Percentiles rank a stretch among this genome's conserved stretches.
These are phyloP conservation scores for Nasonia longicornis DNA, from an alignment of 1,140 invertebrate species.

Conservation along the genomic window DNA sequence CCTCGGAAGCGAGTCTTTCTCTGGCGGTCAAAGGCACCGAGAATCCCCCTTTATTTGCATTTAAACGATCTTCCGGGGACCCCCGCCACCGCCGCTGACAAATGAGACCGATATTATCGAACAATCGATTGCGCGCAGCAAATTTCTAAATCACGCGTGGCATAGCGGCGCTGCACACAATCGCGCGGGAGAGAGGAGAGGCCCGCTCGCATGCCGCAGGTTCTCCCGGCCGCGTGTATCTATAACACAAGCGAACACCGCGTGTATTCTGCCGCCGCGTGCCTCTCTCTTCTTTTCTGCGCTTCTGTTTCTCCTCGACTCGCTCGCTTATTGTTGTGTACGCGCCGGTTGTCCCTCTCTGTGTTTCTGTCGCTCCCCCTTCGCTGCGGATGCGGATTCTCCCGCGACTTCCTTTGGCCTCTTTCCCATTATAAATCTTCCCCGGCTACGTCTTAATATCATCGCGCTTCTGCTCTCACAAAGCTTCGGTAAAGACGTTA, in stretches of 20 bases:
- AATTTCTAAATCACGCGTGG: slow-evolving; percentile 46
- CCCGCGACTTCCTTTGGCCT: slow-evolving; percentile 16
- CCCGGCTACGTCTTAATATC: slow-evolving; percentile 24
- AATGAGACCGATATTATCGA: slow-evolving; percentile 64
- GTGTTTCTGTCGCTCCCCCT: not conserved
- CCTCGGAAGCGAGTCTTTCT: not conserved
- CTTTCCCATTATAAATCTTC: slow-evolving; percentile 37
- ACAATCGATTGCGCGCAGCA: slow-evolving; percentile 57
- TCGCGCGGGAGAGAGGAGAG: not conserved
- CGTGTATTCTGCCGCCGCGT: slow-evolving; percentile 45
- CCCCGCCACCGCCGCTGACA: slow-evolving; percentile 53
- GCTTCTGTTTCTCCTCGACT: not conserved
- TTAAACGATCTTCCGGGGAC: slow-evolving; percentile 51
- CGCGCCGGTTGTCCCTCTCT: slow-evolving; percentile 8
- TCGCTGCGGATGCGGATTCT: not conserved
- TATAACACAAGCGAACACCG: slow-evolving; percentile 42
- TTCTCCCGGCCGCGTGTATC: not conserved
- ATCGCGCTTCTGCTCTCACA: not conserved
- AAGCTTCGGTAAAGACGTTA: too few species aligned
- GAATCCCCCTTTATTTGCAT: slow-evolving; percentile 56
- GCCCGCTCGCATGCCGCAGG: slow-evolving; percentile 9
- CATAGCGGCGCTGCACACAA: slow-evolving; percentile 32
- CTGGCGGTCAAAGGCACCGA: slow-evolving; percentile 6
- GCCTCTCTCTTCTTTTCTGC: slow-evolving; percentile 28
- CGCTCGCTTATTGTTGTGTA: slow-evolving; percentile 33